Evolutionary conservation across 1,140 invertebrate species (phyloP).

Genomic region (Charaxes varanes): DNA sequence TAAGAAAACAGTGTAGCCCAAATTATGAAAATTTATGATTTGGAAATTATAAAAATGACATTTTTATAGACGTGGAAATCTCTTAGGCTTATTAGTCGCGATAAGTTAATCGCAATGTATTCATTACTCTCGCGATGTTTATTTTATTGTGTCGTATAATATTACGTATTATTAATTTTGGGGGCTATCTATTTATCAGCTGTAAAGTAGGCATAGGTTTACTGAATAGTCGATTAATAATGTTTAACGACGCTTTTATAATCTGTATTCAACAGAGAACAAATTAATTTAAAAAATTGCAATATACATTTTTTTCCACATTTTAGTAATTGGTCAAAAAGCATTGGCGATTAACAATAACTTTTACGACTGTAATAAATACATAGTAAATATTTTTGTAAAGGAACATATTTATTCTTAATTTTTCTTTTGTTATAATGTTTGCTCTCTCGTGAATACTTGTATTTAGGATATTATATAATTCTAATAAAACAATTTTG

Average conservation of each 20-base stretch:
- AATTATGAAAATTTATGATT: too few relatives aligned
- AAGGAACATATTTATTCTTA: neutral
- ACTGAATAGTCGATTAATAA: slow-evolving; percentile 10
- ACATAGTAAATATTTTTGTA: neutral
- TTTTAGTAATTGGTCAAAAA: neutral
- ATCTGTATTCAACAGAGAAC: slow-evolving; percentile 19
- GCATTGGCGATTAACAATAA: neutral
- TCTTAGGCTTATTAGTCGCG: too few relatives aligned
- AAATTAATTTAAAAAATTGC: slow-evolving; percentile 1
- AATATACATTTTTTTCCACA: neutral
- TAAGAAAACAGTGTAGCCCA: too few relatives aligned
- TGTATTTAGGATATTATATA: slow-evolving; percentile 19
- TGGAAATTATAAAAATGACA: too few relatives aligned
- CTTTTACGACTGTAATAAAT: neutral
- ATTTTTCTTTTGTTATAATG: too few relatives aligned
- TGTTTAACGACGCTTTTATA: slow-evolving; percentile 2
- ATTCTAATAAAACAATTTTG: slow-evolving; percentile 12
- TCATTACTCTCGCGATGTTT: neutral
- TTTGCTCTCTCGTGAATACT: slow-evolving; percentile 20
- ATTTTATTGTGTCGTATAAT: neutral
- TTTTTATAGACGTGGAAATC: too few relatives aligned
- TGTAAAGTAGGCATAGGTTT: slow-evolving; percentile 19
- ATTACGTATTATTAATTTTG: slow-evolving; percentile 1
- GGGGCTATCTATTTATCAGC: slow-evolving; percentile 12
- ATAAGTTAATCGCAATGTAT: neutral